Base-by-base conservation (phyloP, 2,113 vertebrate genomes). In the Heterochromis multidens region DNA sequence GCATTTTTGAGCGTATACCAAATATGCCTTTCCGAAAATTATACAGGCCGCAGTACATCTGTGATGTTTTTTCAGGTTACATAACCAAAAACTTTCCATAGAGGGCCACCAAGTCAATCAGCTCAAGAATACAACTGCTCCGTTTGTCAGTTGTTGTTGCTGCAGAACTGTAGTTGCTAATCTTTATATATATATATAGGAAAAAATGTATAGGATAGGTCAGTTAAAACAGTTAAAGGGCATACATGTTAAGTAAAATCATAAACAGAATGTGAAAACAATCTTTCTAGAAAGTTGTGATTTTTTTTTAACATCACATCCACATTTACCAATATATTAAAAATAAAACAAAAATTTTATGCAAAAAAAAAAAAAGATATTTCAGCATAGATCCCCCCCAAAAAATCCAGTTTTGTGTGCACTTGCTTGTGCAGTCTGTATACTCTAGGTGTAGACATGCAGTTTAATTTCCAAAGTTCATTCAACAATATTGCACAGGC, bases 21-120 rank as follows among this genome's bases (percentile, higher is more conserved):
- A 93, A 95, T 91, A 91, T 90, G 93, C 81, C 87, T 92, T 95
- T 95, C 95, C 95, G 93, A 81, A 82, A 43, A n/a, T 59, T 63
- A 11, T 16, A 58, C 46, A 49, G 88, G 29, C 78, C 13, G 62
- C 84, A 5, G 43, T 78, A n/a, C 77, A 59, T 33, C 49, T 29
- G 31, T 29, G 33, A 31, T 77, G 79, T 90, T 87, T 90, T 49
- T 84, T 88, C 40, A 49, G 9, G 81, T 94, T 93, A 92, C 91
- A 49, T 94, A 95, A 95, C 54, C 43, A 13, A 59, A 17, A 83
- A 93, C 46, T 86, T 93, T 87, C 87, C 89, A 43, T 83, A 81
- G 14, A 91, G 52, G 84, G 89, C 33, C 52, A 57, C 82, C 46
- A 33, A 79, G 43, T 89, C 54, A 81, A 60, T 56, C 25, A 77